Conservation (phyloP, 2,888 invertebrate genomes). For the Plebejus melissa region DNA sequence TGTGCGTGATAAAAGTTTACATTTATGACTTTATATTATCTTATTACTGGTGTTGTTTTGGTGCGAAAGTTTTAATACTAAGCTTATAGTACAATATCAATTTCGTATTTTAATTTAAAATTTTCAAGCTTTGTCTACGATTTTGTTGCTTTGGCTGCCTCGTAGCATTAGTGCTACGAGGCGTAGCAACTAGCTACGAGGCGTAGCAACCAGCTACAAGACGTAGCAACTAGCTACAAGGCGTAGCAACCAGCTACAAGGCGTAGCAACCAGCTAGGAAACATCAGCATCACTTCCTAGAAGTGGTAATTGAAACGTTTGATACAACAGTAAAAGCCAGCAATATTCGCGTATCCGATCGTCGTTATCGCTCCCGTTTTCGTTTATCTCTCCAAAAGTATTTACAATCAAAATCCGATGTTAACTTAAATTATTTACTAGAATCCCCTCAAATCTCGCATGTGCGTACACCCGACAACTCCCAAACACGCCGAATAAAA, state of each 20-base stretch:
- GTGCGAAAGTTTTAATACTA: not conserved
- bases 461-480: slow-evolving; percentile 42
- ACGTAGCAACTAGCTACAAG: too few relatives aligned
- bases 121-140: not conserved
- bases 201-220: too few relatives aligned
- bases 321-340: not conserved
- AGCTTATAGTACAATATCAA: too few relatives aligned
- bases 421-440: slow-evolving; percentile 30
- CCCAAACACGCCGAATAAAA: slow-evolving; percentile 64
- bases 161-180: too few relatives aligned
- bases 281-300: not conserved
- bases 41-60: not conserved
- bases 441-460: slow-evolving; percentile 28
- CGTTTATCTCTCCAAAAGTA: slow-evolving; percentile 23
- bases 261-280: not conserved
- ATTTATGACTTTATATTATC: not conserved
- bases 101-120: not conserved
- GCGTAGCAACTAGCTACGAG: too few relatives aligned
- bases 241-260: too few relatives aligned
- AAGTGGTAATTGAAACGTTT: not conserved
- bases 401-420: slow-evolving; percentile 26
- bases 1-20: not conserved
- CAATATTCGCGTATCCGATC: not conserved
- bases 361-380: slow-evolving; percentile 7
- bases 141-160: too few relatives aligned